Base-by-base conservation (phyloP, 1,140 invertebrate genomes). In the Caenorhabditis brenneri region DNA sequence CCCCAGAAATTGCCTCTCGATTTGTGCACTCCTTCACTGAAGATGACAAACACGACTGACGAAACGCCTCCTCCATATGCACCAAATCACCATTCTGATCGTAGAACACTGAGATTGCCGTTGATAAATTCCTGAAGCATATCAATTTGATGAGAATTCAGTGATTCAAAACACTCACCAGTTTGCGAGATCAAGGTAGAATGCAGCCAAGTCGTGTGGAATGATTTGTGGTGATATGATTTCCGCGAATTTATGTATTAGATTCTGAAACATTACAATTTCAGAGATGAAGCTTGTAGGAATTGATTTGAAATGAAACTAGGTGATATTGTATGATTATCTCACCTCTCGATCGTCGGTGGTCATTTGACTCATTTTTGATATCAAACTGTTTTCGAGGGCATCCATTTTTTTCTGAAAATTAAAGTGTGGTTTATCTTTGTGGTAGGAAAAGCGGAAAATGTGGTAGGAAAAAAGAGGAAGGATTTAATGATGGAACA, bases 291-390 rank as follows among this genome's bases (percentile, higher is more conserved):
- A 3, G 10, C 36, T 36, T 65, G 3, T 36, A 36, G 1, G 19
- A 36, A 36, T 65, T 36, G 31, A 6, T 0, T 7, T 19, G 31
- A 27, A 7, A n/a, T n/a, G n/a, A n/a, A n/a, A n/a, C n/a, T n/a
- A n/a, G n/a, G n/a, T n/a, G n/a, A n/a, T n/a, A n/a, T n/a, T n/a
- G n/a, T n/a, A n/a, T n/a, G n/a, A n/a, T n/a, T n/a, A n/a, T n/a
- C n/a, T 22, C 24, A 74, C 65, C 65, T 74, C 65, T 31, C 65
- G n/a, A 22, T 74, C 65, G n/a, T 74, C 65, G 19, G 65, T 74
- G 19, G 65, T 74, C 65, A 74, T 74, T 42, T 74, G 65, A 74
- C 65, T 74, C 65, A 74, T 74, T 74, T 74, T 74, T 42, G 65
- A 74, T 39, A 74, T 74, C 36, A 74, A 31, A 42, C 65, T 74